Conservation (phyloP, 2,113 vertebrate genomes). For the Rhea pennata region DNA sequence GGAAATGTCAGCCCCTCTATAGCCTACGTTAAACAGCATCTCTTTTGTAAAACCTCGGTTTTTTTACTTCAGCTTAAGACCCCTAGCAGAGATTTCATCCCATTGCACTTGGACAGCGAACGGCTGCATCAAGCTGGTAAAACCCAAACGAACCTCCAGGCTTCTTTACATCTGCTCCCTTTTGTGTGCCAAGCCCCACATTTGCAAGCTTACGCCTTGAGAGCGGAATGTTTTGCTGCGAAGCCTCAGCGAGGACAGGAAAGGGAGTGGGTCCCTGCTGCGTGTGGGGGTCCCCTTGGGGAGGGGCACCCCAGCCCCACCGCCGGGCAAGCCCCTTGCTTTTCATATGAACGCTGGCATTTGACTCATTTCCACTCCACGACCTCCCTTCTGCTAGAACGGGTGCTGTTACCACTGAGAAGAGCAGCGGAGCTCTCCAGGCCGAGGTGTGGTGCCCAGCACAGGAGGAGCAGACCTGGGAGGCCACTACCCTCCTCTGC, state of each 20-base stretch:
- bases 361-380: background rate
- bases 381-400: accelerated
- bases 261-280: no score
- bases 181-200: background rate
- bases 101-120: background rate
- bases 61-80: background rate
- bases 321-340: background rate
- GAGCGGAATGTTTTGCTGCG: background rate
- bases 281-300: background rate
- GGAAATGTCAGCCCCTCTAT: background rate
- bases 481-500: background rate
- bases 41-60: background rate
- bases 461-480: background rate
- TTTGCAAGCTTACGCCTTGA: accelerated
- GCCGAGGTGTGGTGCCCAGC: background rate
- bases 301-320: background rate
- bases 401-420: accelerated
- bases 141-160: background rate
- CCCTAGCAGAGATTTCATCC: background rate
- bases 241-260: background rate
- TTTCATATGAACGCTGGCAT: accelerated
- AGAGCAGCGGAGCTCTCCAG: background rate
- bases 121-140: background rate
- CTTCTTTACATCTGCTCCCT: background rate
- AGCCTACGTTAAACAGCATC: accelerated